Evolutionary conservation across 2,888 invertebrate genomes (phyloP), one percentile per base, ranked within the genome.

Genomic region (Seira sanloemensis): DNA sequence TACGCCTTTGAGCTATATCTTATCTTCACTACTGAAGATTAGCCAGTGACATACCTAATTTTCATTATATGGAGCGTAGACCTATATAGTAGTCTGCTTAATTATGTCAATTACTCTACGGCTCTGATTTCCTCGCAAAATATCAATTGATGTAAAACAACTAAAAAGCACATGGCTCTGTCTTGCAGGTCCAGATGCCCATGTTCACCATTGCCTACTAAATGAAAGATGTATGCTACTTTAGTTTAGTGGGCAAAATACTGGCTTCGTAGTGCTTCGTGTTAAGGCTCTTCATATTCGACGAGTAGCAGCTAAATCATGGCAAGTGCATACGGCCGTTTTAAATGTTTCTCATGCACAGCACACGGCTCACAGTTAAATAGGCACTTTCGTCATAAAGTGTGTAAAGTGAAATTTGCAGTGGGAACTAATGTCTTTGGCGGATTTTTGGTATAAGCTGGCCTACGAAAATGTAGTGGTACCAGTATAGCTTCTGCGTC

Each of bases 401-500:
- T 62, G 62, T 21, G 2, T 9, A 62, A 62, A 62, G 21, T 4
- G 19, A 21, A n/a, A 50, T 71, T 46, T 23, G 71, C 54, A 50
- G 67, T 21, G 18, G 58, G 62, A 62, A 62, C n/a, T n/a, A n/a
- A 62, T 62, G 62, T 62, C 62, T 62, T 62, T n/a, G 62, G 62
- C 62, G 62, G 62, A 62, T 62, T 62, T n/a, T n/a, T 65, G 27
- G 37, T 66, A 66, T 75, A 46, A 37, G 66, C 46, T 27, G 66
- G 16, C 24, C 26, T 37, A 62, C 25, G 37, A 25, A n/a, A 65
- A 37, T 58, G 54, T 18, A 24, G 54, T 19, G 23, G 79, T 67
- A 73, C 67, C 27, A 74, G 80, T 68, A 74, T 27, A 18, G 37
- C 37, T 65, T 65, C 12, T 25, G 46, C 67, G 67, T 68, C 68